These are phyloP conservation scores for Probaryconus sp. DNA, from an alignment of 1,140 invertebrate species.

Conservation along the genomic window DNA sequence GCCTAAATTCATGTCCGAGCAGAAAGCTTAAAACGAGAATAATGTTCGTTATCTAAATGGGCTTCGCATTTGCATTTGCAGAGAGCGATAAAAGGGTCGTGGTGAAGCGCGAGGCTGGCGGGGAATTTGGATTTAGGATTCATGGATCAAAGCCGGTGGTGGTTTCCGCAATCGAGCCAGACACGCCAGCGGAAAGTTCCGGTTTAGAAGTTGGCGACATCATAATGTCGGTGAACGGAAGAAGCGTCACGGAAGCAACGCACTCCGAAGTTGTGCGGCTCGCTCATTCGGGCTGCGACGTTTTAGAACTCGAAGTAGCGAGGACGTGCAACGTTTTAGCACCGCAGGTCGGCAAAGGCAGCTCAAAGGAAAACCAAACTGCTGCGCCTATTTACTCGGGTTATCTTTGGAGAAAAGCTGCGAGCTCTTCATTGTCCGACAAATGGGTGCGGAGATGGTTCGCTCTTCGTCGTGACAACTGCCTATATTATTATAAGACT, in stretches of 20 bases:
- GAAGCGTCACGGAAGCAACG: slow-evolving; percentile 91
- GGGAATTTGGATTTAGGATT: slow-evolving; percentile 97
- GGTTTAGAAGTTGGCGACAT: slow-evolving; percentile 97
- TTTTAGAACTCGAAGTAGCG: slow-evolving; percentile 91
- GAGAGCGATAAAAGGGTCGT: slow-evolving; percentile 92
- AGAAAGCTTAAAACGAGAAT: slow-evolving; percentile 23
- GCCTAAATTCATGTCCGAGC: background rate
- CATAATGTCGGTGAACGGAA: slow-evolving; percentile 92
- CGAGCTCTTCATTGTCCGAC: slow-evolving; percentile 79
- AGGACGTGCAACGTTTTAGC: slow-evolving; percentile 89
- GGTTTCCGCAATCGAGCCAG: slow-evolving; percentile 95
- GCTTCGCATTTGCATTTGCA: slow-evolving; percentile 75
- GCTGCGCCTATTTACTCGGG: slow-evolving; percentile 85
- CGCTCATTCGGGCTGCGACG: slow-evolving; percentile 91
- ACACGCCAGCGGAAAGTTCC: slow-evolving; percentile 92
- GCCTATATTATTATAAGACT: slow-evolving; percentile 96
- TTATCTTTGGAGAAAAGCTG: slow-evolving; percentile 87
- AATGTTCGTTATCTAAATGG: slow-evolving; percentile 22
- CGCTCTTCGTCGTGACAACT: slow-evolving; percentile 92
- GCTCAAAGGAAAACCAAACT: slow-evolving; percentile 78
- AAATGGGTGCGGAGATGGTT: slow-evolving; percentile 95
- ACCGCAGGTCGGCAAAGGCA: slow-evolving; percentile 72
- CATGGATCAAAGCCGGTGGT: slow-evolving; percentile 97
- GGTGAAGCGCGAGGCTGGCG: slow-evolving; percentile 86
- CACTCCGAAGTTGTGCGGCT: slow-evolving; percentile 97